Evolutionary conservation across 1,140 invertebrate genomes (phyloP).

Genomic region (Trichonephila inaurata): DNA sequence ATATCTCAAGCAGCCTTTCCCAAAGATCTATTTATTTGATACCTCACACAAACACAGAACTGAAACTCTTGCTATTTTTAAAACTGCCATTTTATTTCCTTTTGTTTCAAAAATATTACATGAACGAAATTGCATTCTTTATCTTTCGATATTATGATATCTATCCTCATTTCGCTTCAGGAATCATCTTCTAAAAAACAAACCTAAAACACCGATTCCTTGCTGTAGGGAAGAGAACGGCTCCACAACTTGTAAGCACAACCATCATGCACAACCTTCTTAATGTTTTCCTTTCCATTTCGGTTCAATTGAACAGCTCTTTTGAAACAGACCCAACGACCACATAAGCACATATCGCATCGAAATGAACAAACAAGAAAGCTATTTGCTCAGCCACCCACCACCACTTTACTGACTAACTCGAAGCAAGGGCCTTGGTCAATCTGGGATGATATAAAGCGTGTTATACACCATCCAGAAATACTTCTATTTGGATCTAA

Average conservation of each 20-base stretch:
- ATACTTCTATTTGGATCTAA: slow-evolving; percentile 14
- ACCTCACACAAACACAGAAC: no score
- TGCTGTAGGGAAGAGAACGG: no score
- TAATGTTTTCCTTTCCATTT: slow-evolving; percentile 2
- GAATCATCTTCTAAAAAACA: neutral
- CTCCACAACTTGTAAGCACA: neutral
- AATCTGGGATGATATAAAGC: neutral
- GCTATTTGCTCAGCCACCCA: neutral
- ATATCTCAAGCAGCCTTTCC: no score
- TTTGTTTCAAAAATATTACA: neutral
- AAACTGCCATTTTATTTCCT: no score
- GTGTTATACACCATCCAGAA: neutral
- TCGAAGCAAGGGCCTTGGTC: neutral
- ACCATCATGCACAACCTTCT: neutral
- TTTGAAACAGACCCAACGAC: neutral
- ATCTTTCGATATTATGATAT: neutral
- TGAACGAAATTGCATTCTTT: neutral
- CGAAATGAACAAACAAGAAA: neutral
- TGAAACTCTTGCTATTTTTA: no score
- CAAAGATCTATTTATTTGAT: no score
- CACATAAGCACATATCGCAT: neutral
- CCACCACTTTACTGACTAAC: neutral
- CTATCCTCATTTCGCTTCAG: neutral
- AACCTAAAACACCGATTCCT: neutral
- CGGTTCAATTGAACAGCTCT: neutral